Percentiles rank a stretch among this genome's conserved stretches.
phyloP scores from a whole-genome alignment of 2,113 vertebrate genomes.

The Amblyornis subalaris region DNA sequence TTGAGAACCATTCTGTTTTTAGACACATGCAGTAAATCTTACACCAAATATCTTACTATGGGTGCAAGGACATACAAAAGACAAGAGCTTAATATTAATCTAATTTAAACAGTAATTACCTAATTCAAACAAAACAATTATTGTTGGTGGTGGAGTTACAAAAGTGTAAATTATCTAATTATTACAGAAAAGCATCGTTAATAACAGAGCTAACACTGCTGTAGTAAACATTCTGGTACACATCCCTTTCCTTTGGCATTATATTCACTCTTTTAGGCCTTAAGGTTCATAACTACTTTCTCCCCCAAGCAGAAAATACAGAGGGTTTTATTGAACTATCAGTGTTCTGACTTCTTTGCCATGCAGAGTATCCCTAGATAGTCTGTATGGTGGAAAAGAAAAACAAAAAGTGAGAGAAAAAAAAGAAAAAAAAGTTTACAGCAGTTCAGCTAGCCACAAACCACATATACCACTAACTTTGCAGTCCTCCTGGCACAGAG shows the following conservation, averaged over 20 bases:
- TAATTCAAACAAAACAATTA: background rate
- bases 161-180: background rate
- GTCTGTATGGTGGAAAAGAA: too few relatives aligned
- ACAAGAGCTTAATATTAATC: background rate
- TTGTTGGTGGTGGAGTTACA: background rate
- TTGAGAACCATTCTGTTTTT: background rate
- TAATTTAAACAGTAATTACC: background rate
- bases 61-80: background rate
- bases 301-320: background rate
- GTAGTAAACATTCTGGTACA: background rate
- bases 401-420: fast-evolving
- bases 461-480: background rate
- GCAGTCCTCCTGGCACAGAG: background rate
- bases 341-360: background rate
- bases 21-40: background rate
- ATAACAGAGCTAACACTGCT: background rate
- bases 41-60: background rate
- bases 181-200: background rate
- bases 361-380: background rate
- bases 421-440: background rate
- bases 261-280: background rate
- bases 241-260: background rate
- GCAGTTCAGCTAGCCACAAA: background rate
- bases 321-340: background rate
- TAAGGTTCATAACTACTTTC: background rate